Evolutionary conservation across 2,113 vertebrate species (phyloP), one percentile per base, ranked within the genome.

Genomic region (Muntiacus reevesi): DNA sequence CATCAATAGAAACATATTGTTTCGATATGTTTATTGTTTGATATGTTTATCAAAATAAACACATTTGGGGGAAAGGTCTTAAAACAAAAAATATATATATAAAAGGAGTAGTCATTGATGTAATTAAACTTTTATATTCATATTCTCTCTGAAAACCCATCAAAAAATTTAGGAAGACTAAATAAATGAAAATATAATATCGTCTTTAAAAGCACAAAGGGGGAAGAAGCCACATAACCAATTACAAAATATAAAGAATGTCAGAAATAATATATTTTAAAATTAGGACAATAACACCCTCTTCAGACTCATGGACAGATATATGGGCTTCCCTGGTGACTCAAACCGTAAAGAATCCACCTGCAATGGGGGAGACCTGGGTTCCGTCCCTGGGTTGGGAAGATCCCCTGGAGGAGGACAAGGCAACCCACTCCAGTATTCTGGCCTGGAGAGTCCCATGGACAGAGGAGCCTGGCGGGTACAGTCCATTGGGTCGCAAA

Each of bases 401-500:
- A 12, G 67, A 71, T 71, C 17, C 17, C n/a, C 67, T 71, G 67
- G 5, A 71, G n/a, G 19, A 23, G n/a, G 67, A 23, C 67, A 40
- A 3, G 67, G n/a, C 67, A 2, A 12, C 3, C n/a, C n/a, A 21
- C n/a, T 36, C 67, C n/a, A 36, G n/a, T 36, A 6, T 71, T 71
- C 67, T 71, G 12, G n/a, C n/a, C n/a, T 40, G 19, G 67, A 71
- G 5, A 71, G 11, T 71, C n/a, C n/a, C 19, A 6, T 0, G 23
- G 5, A 23, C 67, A 23, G n/a, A 71, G 67, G n/a, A 36, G 19
- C 67, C 67, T 71, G 67, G 9, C 0, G 0, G 64, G 9, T 23
- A 12, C 1, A 23, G 9, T 71, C n/a, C 9, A 0, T 12, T 23
- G 19, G n/a, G 67, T 40, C 2, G 0, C 2, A 40, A 71, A 71